These are phyloP conservation scores for Galeopsomyia nigrocyanea DNA, from an alignment of 2,888 invertebrate species.

Conservation along the genomic window DNA sequence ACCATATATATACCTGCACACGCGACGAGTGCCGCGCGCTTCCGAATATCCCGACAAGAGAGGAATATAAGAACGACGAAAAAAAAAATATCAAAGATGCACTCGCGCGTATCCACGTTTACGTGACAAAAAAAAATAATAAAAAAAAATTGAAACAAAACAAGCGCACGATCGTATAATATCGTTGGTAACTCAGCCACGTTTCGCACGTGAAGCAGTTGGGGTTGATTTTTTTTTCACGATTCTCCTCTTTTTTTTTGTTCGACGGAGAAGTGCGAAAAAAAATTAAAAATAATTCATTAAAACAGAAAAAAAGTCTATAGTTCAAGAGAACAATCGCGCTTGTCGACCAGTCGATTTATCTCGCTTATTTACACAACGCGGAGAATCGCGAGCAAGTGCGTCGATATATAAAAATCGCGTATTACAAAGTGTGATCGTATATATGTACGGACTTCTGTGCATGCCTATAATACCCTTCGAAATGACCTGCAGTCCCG, in stretches of 20 bases:
- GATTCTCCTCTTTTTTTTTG: slow-evolving; percentile 9
- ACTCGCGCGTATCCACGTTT: slow-evolving; percentile 26
- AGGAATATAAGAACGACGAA: slow-evolving; percentile 35
- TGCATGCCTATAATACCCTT: slow-evolving; percentile 2
- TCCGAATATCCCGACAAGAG: slow-evolving; percentile 47
- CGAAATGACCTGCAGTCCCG: not conserved
- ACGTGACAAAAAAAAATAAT: slow-evolving; percentile 16
- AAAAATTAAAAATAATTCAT: slow-evolving; percentile 11
- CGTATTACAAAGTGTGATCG: slow-evolving; percentile 12
- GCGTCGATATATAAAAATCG: slow-evolving; percentile 25
- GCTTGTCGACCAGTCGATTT: slow-evolving; percentile 45
- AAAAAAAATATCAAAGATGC: slow-evolving; percentile 36
- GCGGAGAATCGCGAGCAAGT: slow-evolving; percentile 30
- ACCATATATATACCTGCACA: slow-evolving; percentile 21
- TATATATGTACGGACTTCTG: slow-evolving; percentile 19
- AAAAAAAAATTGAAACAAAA: slow-evolving; percentile 10
- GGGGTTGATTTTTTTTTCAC: slow-evolving; percentile 8
- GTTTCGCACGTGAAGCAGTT: slow-evolving; percentile 60
- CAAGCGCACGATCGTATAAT: slow-evolving; percentile 50
- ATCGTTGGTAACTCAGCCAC: slow-evolving; percentile 65
- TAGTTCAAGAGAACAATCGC: slow-evolving; percentile 43
- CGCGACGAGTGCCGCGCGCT: slow-evolving; percentile 49
- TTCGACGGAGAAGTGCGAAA: slow-evolving; percentile 14
- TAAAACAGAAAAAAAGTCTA: slow-evolving; percentile 32
- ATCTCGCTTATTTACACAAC: slow-evolving; percentile 44